Percentiles rank a stretch among this genome's conserved stretches.
Evolutionary conservation across 2,113 vertebrate genomes (phyloP).

Genomic region (Paraplagusia blochii): DNA sequence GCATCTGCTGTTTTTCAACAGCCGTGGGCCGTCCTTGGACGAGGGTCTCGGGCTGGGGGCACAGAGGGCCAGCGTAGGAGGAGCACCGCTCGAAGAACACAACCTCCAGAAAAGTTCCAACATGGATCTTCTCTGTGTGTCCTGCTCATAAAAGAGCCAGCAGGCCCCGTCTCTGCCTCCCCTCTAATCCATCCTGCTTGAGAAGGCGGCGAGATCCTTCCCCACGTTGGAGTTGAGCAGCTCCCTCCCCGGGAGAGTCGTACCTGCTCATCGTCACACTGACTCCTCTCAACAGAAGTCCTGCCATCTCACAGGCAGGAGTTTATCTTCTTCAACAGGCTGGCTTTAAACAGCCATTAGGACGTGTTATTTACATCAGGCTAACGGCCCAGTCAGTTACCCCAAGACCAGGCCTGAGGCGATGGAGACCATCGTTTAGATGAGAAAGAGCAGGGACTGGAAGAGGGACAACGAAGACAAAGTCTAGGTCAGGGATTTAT

Average conservation of each 20-base stretch:
- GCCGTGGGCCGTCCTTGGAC: constrained; percentile 52
- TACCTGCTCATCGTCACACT: constrained; percentile 75
- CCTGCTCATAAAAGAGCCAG: constrained; percentile 54
- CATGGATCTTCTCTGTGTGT: constrained; percentile 44
- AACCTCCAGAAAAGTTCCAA: constrained; percentile 31
- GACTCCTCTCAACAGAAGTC: constrained; percentile 52
- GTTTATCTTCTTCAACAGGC: constrained; percentile 73
- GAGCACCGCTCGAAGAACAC: constrained; percentile 38
- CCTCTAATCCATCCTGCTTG: constrained; percentile 55
- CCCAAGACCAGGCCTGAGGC: not conserved
- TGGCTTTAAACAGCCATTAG: constrained; percentile 76
- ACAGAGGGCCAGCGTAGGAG: constrained; percentile 47
- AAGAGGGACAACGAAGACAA: not conserved
- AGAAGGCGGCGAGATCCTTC: constrained; percentile 55
- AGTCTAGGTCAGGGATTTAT: not conserved
- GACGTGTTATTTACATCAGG: constrained; percentile 70
- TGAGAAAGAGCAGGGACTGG: not conserved
- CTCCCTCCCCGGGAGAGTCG: constrained; percentile 40
- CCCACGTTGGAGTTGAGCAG: constrained; percentile 37
- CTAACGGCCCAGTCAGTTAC: not conserved
- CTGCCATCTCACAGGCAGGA: constrained; percentile 56
- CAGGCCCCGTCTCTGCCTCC: constrained; percentile 59
- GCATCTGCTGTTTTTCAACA: constrained; percentile 65
- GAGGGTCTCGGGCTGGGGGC: constrained; percentile 45
- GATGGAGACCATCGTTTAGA: too few species aligned